Conservation (phyloP, 1,140 invertebrate genomes). For the Zaprionus gabonicus region DNA sequence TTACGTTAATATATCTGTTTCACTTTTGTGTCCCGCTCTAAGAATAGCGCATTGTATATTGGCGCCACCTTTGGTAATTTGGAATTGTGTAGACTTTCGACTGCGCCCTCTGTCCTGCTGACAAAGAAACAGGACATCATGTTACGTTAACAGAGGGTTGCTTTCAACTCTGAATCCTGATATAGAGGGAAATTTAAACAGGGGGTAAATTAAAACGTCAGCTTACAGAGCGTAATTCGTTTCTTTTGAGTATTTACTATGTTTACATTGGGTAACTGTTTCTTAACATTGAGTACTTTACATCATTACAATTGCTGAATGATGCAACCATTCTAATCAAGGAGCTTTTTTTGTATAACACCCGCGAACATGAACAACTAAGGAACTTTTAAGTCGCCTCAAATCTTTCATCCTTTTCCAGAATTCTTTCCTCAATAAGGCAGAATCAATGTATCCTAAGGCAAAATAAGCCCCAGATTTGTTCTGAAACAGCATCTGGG, state of each 20-base stretch:
- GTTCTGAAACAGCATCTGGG: not conserved
- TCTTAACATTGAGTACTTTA: no score
- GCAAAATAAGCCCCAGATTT: not conserved
- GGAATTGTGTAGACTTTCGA: not conserved
- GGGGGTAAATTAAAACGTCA: no score
- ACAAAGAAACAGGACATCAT: conserved; percentile 4
- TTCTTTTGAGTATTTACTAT: no score
- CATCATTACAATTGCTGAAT: no score
- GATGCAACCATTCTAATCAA: no score
- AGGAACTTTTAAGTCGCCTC: no score
- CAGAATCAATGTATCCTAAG: not conserved
- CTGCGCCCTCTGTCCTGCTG: conserved; percentile 9
- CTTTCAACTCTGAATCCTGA: not conserved
- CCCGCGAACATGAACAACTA: no score
- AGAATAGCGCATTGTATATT: no score
- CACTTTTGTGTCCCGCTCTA: not conserved
- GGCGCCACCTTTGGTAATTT: conserved; percentile 4
- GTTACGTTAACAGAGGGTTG: not conserved
- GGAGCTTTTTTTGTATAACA: no score
- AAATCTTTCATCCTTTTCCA: not conserved
- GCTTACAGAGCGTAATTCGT: no score
- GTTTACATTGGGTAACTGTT: no score
- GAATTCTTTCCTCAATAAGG: not conserved
- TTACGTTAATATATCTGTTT: not conserved
- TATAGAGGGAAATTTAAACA: no score